Evolutionary conservation across 2,113 vertebrate species (phyloP).

Genomic region (Oenanthe oenanthe): DNA sequence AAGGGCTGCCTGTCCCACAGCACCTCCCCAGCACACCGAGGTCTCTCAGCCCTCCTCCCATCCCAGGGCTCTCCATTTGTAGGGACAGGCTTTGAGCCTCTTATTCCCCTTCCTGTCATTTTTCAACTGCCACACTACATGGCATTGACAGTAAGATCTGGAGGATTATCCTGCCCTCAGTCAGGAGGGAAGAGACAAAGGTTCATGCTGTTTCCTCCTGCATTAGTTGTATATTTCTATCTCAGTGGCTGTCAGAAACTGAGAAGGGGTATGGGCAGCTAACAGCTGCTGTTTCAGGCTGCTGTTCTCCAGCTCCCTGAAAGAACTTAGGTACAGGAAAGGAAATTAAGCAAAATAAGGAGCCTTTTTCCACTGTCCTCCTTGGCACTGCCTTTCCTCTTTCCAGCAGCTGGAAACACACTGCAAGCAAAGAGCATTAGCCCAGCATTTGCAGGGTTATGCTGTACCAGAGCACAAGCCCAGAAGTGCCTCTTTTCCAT

Average conservation of each 20-base stretch:
- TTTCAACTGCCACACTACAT: background rate
- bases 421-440: background rate
- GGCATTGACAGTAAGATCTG: background rate
- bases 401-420: background rate
- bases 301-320: background rate
- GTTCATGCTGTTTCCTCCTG: background rate
- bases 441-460: background rate
- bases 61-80: background rate
- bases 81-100: background rate
- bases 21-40: background rate
- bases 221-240: background rate
- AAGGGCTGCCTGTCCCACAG: background rate
- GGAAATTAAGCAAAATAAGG: background rate
- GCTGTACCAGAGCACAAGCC: background rate
- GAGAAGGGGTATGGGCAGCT: background rate
- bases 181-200: background rate
- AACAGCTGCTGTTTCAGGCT: background rate
- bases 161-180: background rate
- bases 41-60: background rate
- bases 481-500: background rate
- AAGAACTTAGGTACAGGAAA: background rate
- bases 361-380: background rate
- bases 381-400: background rate
- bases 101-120: background rate
- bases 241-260: background rate